Evolutionary conservation across 92 coral and sea anemone genomes (phyloP).

Genomic region (Umimayanthus kanabou): DNA sequence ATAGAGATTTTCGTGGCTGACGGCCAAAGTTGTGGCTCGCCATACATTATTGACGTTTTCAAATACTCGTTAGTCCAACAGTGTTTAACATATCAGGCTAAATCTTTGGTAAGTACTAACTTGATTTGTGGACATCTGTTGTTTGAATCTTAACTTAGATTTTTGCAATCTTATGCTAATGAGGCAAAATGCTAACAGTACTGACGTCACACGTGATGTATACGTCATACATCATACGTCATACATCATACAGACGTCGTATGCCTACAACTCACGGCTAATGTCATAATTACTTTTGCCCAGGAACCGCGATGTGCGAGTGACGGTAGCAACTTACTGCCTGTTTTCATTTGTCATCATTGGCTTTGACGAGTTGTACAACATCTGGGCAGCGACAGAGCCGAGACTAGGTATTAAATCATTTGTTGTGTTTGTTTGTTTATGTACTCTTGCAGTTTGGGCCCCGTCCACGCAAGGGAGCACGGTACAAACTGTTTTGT

Average conservation of each 20-base stretch:
- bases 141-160: too few species aligned
- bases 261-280: background rate
- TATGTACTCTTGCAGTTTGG: background rate
- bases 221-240: too few species aligned
- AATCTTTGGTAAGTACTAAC: too few species aligned
- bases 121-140: too few species aligned
- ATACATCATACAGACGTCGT: too few species aligned
- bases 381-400: slow-evolving; percentile 88
- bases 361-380: slow-evolving; percentile 80
- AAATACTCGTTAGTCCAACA: too few species aligned
- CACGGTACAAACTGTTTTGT: background rate
- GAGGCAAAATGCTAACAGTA: background rate
- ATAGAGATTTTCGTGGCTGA: too few species aligned
- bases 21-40: too few species aligned
- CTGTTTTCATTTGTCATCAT: slow-evolving; percentile 57
- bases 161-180: background rate
- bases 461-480: background rate
- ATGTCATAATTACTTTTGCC: background rate
- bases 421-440: background rate
- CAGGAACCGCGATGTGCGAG: slow-evolving; percentile 63
- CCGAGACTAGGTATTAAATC: slow-evolving; percentile 53
- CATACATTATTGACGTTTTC: too few species aligned
- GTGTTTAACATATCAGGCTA: too few species aligned
- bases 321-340: slow-evolving; percentile 55
- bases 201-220: background rate